Conservation (phyloP, 2,797 vertebrate species). For the Botia almorhae region DNA sequence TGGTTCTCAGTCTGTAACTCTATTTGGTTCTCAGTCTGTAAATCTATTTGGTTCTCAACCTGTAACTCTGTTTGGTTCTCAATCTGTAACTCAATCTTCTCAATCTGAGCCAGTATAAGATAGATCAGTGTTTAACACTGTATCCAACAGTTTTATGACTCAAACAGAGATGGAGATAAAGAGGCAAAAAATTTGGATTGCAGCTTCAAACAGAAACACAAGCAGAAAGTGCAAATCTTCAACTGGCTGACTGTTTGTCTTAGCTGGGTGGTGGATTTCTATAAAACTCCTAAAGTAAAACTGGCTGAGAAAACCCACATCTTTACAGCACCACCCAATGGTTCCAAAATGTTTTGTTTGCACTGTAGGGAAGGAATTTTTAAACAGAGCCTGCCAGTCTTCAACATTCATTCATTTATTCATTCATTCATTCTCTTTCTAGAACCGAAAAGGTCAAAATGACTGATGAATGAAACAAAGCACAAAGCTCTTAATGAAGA, state of each 20-base stretch:
- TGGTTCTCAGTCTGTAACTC: no score
- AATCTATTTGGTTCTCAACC: no score
- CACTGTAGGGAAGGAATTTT: not conserved
- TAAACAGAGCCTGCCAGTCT: not conserved
- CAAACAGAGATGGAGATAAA: no score
- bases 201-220: no score
- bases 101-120: no score
- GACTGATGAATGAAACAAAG: constrained; percentile 16
- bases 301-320: not conserved
- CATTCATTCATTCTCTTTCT: constrained; percentile 10
- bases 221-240: no score
- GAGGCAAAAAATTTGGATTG: no score
- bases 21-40: no score
- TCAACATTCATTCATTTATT: not conserved
- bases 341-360: not conserved
- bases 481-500: constrained; percentile 3
- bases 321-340: not conserved
- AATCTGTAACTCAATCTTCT: no score
- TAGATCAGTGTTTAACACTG: no score
- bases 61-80: no score
- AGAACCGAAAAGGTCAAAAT: constrained; percentile 29
- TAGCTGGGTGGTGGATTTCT: not conserved
- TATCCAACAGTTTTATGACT: no score
- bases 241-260: not conserved
- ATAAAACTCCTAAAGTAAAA: not conserved